Evolutionary conservation across 2,797 vertebrate genomes (phyloP), one percentile per base, ranked within the genome.

Genomic region (Pipistrellus nathusii): DNA sequence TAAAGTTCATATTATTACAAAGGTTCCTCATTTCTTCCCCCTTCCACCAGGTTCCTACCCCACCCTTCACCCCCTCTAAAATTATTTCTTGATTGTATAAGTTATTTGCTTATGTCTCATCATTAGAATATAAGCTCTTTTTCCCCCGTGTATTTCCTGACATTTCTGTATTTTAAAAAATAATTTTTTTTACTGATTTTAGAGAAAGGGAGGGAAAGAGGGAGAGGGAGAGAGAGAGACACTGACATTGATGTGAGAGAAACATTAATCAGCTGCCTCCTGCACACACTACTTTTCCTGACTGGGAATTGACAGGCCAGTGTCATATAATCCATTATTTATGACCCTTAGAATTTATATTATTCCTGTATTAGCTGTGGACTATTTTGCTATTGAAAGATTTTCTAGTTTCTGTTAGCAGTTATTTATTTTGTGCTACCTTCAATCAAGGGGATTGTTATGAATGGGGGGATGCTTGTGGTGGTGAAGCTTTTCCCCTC

Each of bases 321-420:
- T 80, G 57, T 23, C 13, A 25, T 88, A 8, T 88, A 44, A 62
- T 78, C 15, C 30, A 53, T 91, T 75, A 62, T 62, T 76, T 66
- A 73, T 82, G 41, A 72, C 6, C 38, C 12, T 25, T 25, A 75
- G 51, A 92, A 32, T 62, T 78, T 91, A 10, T 73, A 72, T n/a
- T 46, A 73, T 46, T 92, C 21, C 23, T 53, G 0, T 59, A n/a
- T 92, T 92, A 95, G 7, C 38, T 78, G 20, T 55, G 18, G 11
- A 23, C n/a, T 25, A 11, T 66, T 92, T 68, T 51, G 30, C 46
- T 78, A 11, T 62, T 46, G 75, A 55, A 66, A 66, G 17, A 18
- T 87, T 88, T 87, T 81, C 3, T 94, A 44, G 55, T n/a, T 13
- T 88, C 18, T 2, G 8, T 92, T 88, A 90, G 71, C 2, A 91